Evolutionary conservation across 2,888 invertebrate genomes (phyloP), one percentile per base, ranked within the genome.

Genomic region (Chrysotoxum bicinctum): DNA sequence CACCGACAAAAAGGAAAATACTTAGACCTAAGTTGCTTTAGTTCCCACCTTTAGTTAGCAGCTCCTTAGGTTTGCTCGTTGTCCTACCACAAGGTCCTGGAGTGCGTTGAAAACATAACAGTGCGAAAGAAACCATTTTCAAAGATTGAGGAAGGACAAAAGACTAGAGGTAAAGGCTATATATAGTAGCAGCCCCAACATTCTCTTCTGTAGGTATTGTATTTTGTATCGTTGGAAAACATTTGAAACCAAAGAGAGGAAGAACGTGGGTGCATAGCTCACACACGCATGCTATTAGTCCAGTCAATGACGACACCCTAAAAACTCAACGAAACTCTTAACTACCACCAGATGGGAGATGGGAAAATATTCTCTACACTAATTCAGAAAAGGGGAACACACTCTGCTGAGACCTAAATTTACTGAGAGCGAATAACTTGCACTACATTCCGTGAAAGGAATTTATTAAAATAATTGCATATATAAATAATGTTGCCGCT

Each of bases 321-420:
- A 84, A 78, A 84, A 84, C 79, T 75, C 10, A 75, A 84, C 84
- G 84, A 84, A 84, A 79, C 72, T 75, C 75, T 79, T 70, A 58
- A 23, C 19, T 26, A 12, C 2, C 12, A 32, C 30, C 16, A 32
- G 10, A 32, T 6, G 16, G 8, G 23, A 37, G n/a, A 48, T 43
- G 37, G 45, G 45, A 62, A 62, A 43, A 40, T 52, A 69, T 69
- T 81, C 40, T 70, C 69, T 56, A 70, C 40, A 50, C 40, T 35
- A 14, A 54, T 60, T 32, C 32, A 35, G 35, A 68, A 40, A 52
- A 68, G 45, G 54, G 32, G 60, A 26, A 64, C 23, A 62, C 50
- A 21, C 23, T 52, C 23, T 52, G 62, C 23, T 35, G 66, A 69
- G 73, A 60, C 81, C 76, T 72, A 72, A 62, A 69, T 78, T 69